Percentiles rank a stretch among this genome's conserved stretches.
Conservation (phyloP, 2,113 vertebrate species). For the Reinhardtius hippoglossoides region DNA sequence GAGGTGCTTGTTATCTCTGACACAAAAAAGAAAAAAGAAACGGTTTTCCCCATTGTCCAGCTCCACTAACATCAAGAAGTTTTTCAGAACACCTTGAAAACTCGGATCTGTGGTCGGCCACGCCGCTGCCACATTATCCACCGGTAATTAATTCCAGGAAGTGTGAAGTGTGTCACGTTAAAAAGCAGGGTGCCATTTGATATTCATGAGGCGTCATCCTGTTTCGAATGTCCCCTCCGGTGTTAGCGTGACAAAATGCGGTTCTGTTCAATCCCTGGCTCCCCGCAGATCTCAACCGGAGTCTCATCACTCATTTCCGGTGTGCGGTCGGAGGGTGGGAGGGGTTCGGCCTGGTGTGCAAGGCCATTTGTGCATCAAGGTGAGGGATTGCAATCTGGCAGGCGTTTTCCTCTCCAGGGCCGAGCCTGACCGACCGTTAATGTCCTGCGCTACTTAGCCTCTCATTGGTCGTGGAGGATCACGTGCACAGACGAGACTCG, state of each 20-base stretch:
- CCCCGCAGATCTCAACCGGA: conserved; percentile 61
- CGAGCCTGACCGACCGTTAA: conserved; percentile 54
- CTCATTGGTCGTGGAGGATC: conserved; percentile 13
- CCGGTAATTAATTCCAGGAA: conserved; percentile 74
- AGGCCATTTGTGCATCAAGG: conserved; percentile 59
- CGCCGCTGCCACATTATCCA: conserved; percentile 52
- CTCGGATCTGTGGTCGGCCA: conserved; percentile 26
- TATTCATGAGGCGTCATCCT: conserved; percentile 76
- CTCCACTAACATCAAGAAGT: conserved; percentile 47
- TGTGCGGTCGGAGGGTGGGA: conserved; percentile 27
- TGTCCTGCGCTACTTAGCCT: conserved; percentile 45
- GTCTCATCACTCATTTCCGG: conserved; percentile 69
- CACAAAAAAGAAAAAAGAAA: not conserved
- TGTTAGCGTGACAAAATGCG: conserved; percentile 68
- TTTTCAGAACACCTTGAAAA: conserved; percentile 68
- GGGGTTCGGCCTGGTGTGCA: conserved; percentile 34
- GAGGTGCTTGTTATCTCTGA: conserved; percentile 28
- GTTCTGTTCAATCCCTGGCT: conserved; percentile 60
- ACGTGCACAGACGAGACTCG: not conserved
- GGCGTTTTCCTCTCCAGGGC: conserved; percentile 29
- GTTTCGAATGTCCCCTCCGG: conserved; percentile 72
- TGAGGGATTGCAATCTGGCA: conserved; percentile 67
- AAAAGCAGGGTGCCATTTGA: conserved; percentile 73
- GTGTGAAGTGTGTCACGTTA: conserved; percentile 72
- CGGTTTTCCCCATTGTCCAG: conserved; percentile 2